A percentile compares a stretch with the other conserved stretches of the same genome.
Evolutionary conservation across 2,797 vertebrate genomes (phyloP).

Genomic region (Sebastes baramenuke): DNA sequence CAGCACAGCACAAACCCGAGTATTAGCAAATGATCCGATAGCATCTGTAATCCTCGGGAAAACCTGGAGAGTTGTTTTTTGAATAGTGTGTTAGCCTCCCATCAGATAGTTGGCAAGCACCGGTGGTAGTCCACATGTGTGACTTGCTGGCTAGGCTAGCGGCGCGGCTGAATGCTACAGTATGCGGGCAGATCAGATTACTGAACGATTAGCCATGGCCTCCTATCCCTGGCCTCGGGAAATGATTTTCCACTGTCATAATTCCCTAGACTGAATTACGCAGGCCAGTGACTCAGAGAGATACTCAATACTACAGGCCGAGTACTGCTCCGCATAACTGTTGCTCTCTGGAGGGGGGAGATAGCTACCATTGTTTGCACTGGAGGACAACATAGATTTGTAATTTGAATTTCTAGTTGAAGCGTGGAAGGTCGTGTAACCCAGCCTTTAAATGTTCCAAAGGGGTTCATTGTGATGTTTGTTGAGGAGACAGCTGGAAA

Average conservation of each 20-base stretch:
- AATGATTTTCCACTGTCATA: constrained; percentile 85
- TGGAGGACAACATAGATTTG: constrained; percentile 32
- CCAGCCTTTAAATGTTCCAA: not conserved
- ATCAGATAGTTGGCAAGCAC: constrained; percentile 74
- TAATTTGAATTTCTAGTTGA: constrained; percentile 29
- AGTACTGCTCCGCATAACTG: constrained; percentile 58
- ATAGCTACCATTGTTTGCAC: constrained; percentile 36
- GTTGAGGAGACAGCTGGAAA: not conserved
- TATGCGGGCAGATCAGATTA: constrained; percentile 83
- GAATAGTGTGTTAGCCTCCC: constrained; percentile 59
- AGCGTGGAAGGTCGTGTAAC: not conserved
- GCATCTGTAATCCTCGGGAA: constrained; percentile 78
- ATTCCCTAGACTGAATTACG: constrained; percentile 80
- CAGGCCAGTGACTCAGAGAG: constrained; percentile 76
- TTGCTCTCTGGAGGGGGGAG: constrained; percentile 61
- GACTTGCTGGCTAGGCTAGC: constrained; percentile 69
- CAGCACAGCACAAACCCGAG: constrained; percentile 64
- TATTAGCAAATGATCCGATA: constrained; percentile 79
- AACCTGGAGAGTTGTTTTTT: constrained; percentile 78
- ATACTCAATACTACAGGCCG: constrained; percentile 69
- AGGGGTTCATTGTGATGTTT: constrained; percentile 17
- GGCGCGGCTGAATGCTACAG: constrained; percentile 70
- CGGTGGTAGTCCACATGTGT: constrained; percentile 75
- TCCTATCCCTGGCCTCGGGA: constrained; percentile 75
- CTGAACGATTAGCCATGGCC: constrained; percentile 83